Evolutionary conservation across 2,888 invertebrate genomes (phyloP).

Genomic region (Auanema sp.): DNA sequence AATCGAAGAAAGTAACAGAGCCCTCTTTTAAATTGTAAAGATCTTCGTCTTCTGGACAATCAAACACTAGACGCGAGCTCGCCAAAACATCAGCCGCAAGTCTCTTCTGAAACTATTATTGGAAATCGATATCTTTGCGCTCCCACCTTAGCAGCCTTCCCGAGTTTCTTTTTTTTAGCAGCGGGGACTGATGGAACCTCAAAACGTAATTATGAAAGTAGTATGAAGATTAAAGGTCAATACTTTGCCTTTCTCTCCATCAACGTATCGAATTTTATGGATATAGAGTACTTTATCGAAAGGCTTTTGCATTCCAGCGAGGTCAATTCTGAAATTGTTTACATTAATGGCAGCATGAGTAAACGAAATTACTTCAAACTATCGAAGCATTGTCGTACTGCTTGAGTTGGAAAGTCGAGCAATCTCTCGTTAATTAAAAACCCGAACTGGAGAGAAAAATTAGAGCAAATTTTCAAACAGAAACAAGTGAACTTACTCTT

Average conservation of each 20-base stretch:
- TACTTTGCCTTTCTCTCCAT: conserved; percentile 9
- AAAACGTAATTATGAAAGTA: no score
- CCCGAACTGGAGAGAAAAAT: conserved; percentile 13
- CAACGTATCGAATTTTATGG: conserved; percentile 38
- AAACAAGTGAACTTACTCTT: neutral
- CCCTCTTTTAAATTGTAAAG: conserved; percentile 37
- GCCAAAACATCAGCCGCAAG: conserved; percentile 42
- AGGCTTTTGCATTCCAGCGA: conserved; percentile 22
- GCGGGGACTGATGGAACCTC: no score
- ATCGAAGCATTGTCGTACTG: conserved; percentile 49
- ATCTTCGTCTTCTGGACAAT: conserved; percentile 53
- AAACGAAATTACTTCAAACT: conserved; percentile 23
- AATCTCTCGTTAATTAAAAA: conserved; percentile 58
- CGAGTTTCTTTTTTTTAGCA: no score
- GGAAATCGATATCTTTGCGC: no score
- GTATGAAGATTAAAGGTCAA: no score
- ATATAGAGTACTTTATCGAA: conserved; percentile 39
- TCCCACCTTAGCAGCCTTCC: no score
- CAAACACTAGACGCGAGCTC: conserved; percentile 44
- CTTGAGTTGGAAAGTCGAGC: conserved; percentile 51
- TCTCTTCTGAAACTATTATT: conserved; percentile 32
- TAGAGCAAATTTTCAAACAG: neutral
- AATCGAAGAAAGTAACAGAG: conserved; percentile 48
- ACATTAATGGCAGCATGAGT: conserved; percentile 20
- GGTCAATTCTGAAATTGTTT: conserved; percentile 25